Base-by-base conservation (phyloP, 2,797 vertebrate species). In the Pseudomugil gertrudae region DNA sequence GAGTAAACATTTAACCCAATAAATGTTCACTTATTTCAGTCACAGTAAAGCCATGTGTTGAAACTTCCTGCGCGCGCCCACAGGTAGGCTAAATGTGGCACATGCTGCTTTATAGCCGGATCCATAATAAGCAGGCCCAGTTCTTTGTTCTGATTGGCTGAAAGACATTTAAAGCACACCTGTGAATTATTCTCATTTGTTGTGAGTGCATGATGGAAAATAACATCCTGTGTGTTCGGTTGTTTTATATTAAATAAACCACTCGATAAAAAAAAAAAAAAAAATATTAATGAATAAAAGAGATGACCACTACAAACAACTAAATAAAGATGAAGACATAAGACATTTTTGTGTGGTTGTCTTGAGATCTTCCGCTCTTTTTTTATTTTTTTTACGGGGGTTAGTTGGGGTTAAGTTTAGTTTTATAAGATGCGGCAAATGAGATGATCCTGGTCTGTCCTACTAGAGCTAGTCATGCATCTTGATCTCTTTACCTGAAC, bases 121-220 rank as follows among this genome's bases (percentile, higher is more conserved):
- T 67, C 45, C n/a, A 29, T 57, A 57, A 56, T 11, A 55, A 36
- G 30, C 64, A 35, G 70, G 47, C 63, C 19, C 55, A 33, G 61
- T 7, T 52, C 71, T 77, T 57, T 61, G 47, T 26, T 83, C 80
- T 81, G 85, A 88, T 88, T 91, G 88, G 90, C 78, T 67, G 57
- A 17, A 9, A 47, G 53, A 4, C 56, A 11, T 76, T 81, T 84
- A 84, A 85, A 75, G 79, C 79, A 60, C 89, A 90, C 90, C 85
- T 91, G 87, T 78, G 68, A 74, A 68, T 76, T 52, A 2, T 61
- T 64, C 72, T 15, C 53, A 53, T 68, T 19, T 27, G 36, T 2
- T 57, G 30, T 61, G 23, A 54, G 57, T 19, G 13, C 4, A 24
- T 23, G 19, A 33, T 35, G 7, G 53, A 45, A 66, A 78, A 35